Percentiles rank a stretch among this genome's conserved stretches.
Conservation (phyloP, 2,113 vertebrate species). For the Siphamia tubifer region DNA sequence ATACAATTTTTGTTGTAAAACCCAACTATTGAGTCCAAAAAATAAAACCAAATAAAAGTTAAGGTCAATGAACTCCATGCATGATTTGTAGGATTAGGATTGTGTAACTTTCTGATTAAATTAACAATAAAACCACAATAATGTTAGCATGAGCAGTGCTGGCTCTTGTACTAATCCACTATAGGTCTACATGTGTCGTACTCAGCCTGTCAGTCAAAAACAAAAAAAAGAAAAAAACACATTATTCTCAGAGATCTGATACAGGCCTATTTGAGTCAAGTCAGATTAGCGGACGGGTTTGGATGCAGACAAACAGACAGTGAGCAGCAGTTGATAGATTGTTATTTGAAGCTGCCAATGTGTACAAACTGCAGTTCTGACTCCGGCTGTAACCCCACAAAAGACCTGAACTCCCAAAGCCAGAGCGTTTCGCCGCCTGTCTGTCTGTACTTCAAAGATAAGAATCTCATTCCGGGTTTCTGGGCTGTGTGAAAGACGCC, state of each 20-base stretch:
- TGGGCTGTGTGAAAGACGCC: conserved; percentile 22
- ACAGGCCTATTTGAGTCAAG: not conserved
- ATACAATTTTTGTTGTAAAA: no score
- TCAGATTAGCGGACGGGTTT: conserved; percentile 24
- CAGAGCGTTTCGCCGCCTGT: conserved; percentile 38
- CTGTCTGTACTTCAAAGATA: conserved; percentile 64
- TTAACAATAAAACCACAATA: no score
- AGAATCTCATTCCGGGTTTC: conserved; percentile 45
- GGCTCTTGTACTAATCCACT: no score
- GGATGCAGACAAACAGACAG: not conserved
- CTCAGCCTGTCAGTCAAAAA: not conserved
- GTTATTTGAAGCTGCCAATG: conserved; percentile 40
- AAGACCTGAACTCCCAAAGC: conserved; percentile 30
- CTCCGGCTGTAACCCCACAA: conserved; percentile 35
- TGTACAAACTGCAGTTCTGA: conserved; percentile 3
- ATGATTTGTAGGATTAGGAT: no score
- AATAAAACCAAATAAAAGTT: no score
- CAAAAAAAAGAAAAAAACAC: not conserved
- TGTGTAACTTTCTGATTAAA: no score
- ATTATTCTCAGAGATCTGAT: no score
- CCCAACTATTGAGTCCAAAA: no score
- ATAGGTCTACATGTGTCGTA: no score
- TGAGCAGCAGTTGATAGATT: conserved; percentile 26
- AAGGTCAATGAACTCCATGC: no score
- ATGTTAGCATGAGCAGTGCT: no score